Base-by-base conservation (phyloP, 2,888 invertebrate species). In the Dicycla oo region DNA sequence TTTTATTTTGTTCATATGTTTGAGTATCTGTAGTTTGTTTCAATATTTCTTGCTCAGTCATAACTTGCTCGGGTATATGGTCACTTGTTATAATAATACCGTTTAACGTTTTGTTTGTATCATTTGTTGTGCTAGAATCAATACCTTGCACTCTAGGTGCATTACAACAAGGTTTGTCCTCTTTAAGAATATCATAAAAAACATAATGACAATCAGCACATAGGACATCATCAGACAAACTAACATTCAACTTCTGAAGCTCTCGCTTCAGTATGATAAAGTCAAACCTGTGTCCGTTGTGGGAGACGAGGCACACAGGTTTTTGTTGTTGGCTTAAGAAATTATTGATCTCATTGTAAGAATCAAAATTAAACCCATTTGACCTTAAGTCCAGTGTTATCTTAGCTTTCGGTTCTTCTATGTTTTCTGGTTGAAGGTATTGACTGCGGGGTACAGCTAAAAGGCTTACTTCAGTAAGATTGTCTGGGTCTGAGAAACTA, bases 101-200 rank as follows among this genome's bases (percentile, higher is more conserved):
- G 13, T n/a, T 23, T n/a, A 51, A 51, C 11, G n/a, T n/a, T 51
- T n/a, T 51, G 11, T n/a, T 51, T 6, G 10, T 10, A 30, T 20
- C 8, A n/a, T 30, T 61, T 45, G 8, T 34, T 23, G 47, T n/a
- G 34, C 3, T 49, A 49, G 34, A 34, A 8, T 15, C 15, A 23
- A 15, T 51, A 15, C 7, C 13, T 23, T 51, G 13, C 23, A 23
- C n/a, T 23, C 11, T 23, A 23, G 13, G 23, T 30, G 30, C 2
- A 54, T 20, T 30, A 30, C 10, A 1, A 56, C 30, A 56, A 56
- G 20, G 20, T 20, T 11, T 30, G 18, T 20, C 20, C 13, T n/a
- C 38, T 70, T 49, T 30, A 26, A 69, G 45, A 15, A 71, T 58
- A 34, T 71, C 71, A 45, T 69, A 69, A 69, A 69, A 71, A 58